These are phyloP conservation scores for Frankliniella fusca DNA, from an alignment of 2,888 invertebrate species.

Conservation along the genomic window DNA sequence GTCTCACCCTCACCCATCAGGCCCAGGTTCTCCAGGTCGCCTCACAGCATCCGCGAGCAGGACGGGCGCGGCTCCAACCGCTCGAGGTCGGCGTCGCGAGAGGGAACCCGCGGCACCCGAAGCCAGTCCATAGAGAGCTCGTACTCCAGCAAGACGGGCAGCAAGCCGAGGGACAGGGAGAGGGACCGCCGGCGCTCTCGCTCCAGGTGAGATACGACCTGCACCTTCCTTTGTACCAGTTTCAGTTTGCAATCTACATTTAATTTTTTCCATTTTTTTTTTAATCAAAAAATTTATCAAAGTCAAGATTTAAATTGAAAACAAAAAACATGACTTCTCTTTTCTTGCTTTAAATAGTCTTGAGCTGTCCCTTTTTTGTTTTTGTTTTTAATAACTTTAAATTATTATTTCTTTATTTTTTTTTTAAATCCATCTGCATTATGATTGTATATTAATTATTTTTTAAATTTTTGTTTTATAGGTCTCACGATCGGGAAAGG, in stretches of 20 bases:
- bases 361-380: too few species aligned
- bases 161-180: not conserved
- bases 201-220: conserved; percentile 24
- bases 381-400: not conserved
- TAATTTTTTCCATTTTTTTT: too few species aligned
- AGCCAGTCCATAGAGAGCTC: conserved; percentile 27
- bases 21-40: not conserved
- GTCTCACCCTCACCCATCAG: not conserved
- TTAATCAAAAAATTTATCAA: too few species aligned
- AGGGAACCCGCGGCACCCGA: not conserved
- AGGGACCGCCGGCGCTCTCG: conserved; percentile 8
- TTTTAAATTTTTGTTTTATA: not conserved
- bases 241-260: too few species aligned
- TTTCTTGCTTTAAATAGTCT: too few species aligned
- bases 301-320: too few species aligned
- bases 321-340: too few species aligned
- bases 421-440: too few species aligned
- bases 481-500: conserved; percentile 41
- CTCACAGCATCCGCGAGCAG: not conserved
- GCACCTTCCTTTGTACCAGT: too few species aligned
- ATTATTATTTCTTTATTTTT: not conserved
- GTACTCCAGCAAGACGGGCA: conserved; percentile 7
- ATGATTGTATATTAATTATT: too few species aligned
- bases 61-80: not conserved
- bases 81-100: conserved; percentile 22